Percentiles rank a stretch among this genome's conserved stretches.
Conservation (phyloP, 2,113 vertebrate species). For the Notarius lentiginosus region DNA sequence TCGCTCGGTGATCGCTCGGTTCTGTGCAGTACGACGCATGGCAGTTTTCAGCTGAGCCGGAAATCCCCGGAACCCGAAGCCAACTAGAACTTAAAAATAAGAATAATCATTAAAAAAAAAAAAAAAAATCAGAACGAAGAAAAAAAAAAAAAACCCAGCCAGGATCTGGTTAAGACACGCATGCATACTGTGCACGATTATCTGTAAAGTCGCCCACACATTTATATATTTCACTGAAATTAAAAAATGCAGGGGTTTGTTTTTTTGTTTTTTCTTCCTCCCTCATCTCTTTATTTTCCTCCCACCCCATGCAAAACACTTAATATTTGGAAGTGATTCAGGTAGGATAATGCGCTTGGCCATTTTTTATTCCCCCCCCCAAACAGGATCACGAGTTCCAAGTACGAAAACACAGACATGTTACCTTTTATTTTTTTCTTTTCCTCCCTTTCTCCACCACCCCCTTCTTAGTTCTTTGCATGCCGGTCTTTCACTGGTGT, state of each 20-base stretch:
- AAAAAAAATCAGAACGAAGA: not conserved
- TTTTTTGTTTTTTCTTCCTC: constrained; percentile 43
- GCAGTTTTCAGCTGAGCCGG: constrained; percentile 99
- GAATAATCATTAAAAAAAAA: not conserved
- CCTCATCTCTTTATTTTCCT: constrained; percentile 30
- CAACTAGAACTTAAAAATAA: constrained; percentile 77
- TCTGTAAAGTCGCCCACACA: constrained; percentile 77
- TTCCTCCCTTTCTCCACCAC: constrained; percentile 65
- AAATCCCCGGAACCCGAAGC: constrained; percentile 81
- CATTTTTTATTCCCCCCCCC: constrained; percentile 36
- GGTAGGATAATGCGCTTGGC: constrained; percentile 73
- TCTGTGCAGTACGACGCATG: constrained; percentile 91
- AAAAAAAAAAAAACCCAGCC: constrained; percentile 72
- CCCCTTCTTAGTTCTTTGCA: constrained; percentile 62
- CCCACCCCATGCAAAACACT: constrained; percentile 79
- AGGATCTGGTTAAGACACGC: constrained; percentile 83
- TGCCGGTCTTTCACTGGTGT: constrained; percentile 78
- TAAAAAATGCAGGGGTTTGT: constrained; percentile 61
- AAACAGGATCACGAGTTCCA: constrained; percentile 71
- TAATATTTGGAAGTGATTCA: constrained; percentile 74
- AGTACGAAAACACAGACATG: constrained; percentile 71
- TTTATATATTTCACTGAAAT: constrained; percentile 69
- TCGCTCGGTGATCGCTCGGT: constrained; percentile 75
- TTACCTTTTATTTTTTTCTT: constrained; percentile 72
- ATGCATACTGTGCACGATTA: constrained; percentile 93